Evolutionary conservation across 2,888 invertebrate species (phyloP).

Genomic region (Charanyca ferruginea): DNA sequence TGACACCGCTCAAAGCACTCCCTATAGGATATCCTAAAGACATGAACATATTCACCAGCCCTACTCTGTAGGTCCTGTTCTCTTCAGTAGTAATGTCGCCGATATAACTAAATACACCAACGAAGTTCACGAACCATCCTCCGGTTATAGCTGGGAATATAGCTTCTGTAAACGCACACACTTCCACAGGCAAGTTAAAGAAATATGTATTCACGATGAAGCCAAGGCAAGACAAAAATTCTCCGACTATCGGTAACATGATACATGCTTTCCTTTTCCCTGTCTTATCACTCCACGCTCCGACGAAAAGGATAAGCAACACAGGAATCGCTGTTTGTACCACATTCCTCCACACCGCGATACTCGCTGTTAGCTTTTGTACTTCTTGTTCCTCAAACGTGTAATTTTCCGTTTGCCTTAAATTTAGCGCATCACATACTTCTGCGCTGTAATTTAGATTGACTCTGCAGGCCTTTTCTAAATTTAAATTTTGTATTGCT

Average conservation of each 20-base stretch:
- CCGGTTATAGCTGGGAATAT: conserved; percentile 95
- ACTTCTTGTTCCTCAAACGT: conserved; percentile 91
- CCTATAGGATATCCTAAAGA: conserved; percentile 97
- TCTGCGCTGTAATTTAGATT: conserved; percentile 93
- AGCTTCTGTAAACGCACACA: conserved; percentile 94
- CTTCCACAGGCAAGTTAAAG: conserved; percentile 95
- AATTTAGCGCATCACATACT: conserved; percentile 94
- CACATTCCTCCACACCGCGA: conserved; percentile 96
- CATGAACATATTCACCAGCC: conserved; percentile 96
- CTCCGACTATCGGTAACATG: conserved; percentile 95
- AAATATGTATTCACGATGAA: conserved; percentile 95
- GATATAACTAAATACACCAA: conserved; percentile 97
- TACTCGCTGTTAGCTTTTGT: conserved; percentile 93
- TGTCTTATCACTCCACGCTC: conserved; percentile 94
- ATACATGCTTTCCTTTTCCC: conserved; percentile 95
- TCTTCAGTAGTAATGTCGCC: conserved; percentile 96
- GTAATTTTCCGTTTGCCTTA: conserved; percentile 92
- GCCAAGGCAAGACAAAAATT: conserved; percentile 94
- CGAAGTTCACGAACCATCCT: conserved; percentile 96
- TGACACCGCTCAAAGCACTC: conserved; percentile 95
- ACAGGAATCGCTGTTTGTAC: conserved; percentile 96
- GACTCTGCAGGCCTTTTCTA: conserved; percentile 96
- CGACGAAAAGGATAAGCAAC: conserved; percentile 95
- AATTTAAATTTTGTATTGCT: conserved; percentile 93
- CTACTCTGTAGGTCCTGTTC: conserved; percentile 95